Evolutionary conservation across 2,797 vertebrate genomes (phyloP).

Genomic region (Uromys caudimaculatus): DNA sequence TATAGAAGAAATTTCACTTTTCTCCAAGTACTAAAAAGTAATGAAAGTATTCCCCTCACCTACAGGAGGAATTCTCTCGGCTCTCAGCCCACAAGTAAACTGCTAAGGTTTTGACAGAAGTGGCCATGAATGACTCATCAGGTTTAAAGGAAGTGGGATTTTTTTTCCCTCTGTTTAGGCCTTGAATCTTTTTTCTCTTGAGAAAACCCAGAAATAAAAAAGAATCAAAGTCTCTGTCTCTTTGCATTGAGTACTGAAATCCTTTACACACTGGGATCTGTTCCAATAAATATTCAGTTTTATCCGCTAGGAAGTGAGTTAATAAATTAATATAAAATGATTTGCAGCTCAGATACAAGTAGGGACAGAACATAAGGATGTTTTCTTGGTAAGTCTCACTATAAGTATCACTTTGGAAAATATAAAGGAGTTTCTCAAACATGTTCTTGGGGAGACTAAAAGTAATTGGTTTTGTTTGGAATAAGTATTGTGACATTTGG

Average conservation of each 20-base stretch:
- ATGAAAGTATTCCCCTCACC: background rate
- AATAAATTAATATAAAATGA: background rate
- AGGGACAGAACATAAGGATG: background rate
- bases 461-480: constrained; percentile 19
- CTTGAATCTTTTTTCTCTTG: background rate
- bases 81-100: background rate
- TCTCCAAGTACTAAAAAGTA: background rate
- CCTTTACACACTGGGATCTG: background rate
- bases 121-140: background rate
- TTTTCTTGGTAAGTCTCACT: constrained; percentile 18
- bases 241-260: background rate
- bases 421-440: background rate
- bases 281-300: background rate
- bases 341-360: background rate
- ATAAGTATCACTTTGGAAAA: background rate
- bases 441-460: constrained; percentile 33
- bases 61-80: constrained; percentile 10
- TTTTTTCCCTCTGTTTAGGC: background rate
- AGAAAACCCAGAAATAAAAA: constrained; percentile 46
- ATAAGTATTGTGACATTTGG: background rate
- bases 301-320: background rate
- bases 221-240: background rate
- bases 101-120: background rate
- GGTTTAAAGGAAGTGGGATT: background rate
- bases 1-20: background rate